Conservation (phyloP, 2,113 vertebrate species). For the Psittacula cyanocephala region DNA sequence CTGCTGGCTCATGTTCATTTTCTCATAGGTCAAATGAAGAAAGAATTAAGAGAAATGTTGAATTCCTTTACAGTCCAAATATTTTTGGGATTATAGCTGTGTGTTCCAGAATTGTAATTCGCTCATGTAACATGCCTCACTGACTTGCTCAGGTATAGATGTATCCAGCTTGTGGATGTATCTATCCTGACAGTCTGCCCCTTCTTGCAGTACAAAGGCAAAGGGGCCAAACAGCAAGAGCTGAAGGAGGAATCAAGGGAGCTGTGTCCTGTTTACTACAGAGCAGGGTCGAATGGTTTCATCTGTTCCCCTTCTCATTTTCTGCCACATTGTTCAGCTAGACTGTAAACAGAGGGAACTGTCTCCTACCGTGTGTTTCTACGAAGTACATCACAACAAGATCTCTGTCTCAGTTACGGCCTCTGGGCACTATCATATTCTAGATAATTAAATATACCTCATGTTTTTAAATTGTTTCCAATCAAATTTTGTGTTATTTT, state of each 20-base stretch:
- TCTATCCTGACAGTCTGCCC: neutral
- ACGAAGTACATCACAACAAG: neutral
- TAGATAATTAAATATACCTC: neutral
- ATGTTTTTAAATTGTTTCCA: conserved; percentile 1
- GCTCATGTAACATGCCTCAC: neutral
- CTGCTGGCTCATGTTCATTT: no score
- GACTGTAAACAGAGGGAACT: neutral
- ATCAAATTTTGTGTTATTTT: neutral
- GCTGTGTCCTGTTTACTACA: neutral
- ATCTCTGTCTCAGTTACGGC: neutral
- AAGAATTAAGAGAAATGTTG: neutral
- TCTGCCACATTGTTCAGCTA: neutral
- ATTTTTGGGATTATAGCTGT: neutral
- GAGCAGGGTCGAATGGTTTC: neutral
- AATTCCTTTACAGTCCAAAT: neutral
- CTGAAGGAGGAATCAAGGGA: neutral
- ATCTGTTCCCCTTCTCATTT: neutral
- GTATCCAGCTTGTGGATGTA: neutral
- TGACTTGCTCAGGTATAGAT: neutral
- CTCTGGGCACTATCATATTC: neutral
- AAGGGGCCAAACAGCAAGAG: neutral
- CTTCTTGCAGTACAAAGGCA: neutral
- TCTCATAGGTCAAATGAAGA: no score
- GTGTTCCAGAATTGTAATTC: neutral
- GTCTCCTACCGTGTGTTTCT: neutral